Evolutionary conservation across 2,888 invertebrate species (phyloP), one percentile per base, ranked within the genome.

Genomic region (Perizoma flavofasciatum): DNA sequence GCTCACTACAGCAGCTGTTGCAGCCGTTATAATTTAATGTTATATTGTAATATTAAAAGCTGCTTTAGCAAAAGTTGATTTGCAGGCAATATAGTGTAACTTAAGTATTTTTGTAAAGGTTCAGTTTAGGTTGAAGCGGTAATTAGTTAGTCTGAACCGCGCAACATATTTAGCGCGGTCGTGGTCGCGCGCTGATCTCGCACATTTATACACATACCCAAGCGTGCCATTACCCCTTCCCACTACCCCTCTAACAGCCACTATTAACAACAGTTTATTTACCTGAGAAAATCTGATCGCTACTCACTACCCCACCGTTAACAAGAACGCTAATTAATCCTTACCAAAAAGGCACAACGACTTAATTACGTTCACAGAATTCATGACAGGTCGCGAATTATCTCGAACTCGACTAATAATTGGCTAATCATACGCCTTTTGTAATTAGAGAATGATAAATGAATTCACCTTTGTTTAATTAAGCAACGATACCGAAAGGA

Each of bases 311-410:
- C 68, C 71, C 72, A 66, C 74, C 58, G 70, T 69, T 61, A 69
- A 76, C 74, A 76, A 75, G 74, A 70, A 77, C 66, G 66, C 69
- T 77, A 78, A 81, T 81, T 81, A 72, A 78, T 73, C 70, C 69
- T 58, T 59, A 77, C 75, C 74, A 73, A 77, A 78, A 71, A 64
- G 68, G 72, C 71, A 71, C 71, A 72, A 74, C 70, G 71, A 59
- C 59, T 67, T 61, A 76, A 77, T 77, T 73, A 76, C 73, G 69
- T 63, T 66, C 61, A 75, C 76, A 77, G 72, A 75, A 73, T 70
- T 73, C 74, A 70, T 73, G 74, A 75, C 70, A 68, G 69, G 65
- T 63, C 62, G 53, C 68, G 77, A 73, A 73, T 75, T 74, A 73
- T 74, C 67, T 74, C 67, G 67, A 76, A 76, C 63, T 72, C 69